These are phyloP conservation scores for Charaxes varanes DNA, from an alignment of 1,140 invertebrate genomes.

Conservation along the genomic window DNA sequence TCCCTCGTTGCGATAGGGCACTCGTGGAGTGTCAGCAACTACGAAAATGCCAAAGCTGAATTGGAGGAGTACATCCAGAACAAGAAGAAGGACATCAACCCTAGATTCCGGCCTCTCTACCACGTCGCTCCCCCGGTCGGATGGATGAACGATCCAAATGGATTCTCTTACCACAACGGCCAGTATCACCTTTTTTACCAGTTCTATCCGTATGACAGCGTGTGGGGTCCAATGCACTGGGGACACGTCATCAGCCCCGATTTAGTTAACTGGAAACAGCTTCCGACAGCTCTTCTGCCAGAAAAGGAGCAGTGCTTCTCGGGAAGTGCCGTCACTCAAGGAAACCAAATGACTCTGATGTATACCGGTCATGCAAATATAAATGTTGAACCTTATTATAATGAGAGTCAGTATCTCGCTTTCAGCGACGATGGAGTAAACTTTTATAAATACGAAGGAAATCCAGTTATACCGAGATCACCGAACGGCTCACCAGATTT, in stretches of 20 bases:
- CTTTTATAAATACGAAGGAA: conserved; percentile 55
- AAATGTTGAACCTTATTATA: conserved; percentile 37
- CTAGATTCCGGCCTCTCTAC: conserved; percentile 42
- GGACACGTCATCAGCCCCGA: conserved; percentile 54
- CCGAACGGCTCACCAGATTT: conserved; percentile 55
- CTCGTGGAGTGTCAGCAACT: conserved; percentile 11
- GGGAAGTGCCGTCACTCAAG: conserved; percentile 50
- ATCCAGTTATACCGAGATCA: conserved; percentile 46
- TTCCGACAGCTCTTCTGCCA: conserved; percentile 61
- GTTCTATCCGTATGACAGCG: conserved; percentile 54
- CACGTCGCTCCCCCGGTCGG: conserved; percentile 53
- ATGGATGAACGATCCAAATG: conserved; percentile 71
- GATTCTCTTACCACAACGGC: conserved; percentile 56
- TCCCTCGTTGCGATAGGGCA: neutral
- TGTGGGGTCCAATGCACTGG: conserved; percentile 64
- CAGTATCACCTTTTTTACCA: conserved; percentile 66
- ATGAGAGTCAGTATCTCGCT: conserved; percentile 59
- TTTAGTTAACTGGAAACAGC: conserved; percentile 54
- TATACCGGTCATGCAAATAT: conserved; percentile 48
- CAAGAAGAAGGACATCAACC: conserved; percentile 40
- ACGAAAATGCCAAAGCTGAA: conserved; percentile 26
- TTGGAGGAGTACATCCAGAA: conserved; percentile 45
- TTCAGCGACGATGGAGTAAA: conserved; percentile 50
- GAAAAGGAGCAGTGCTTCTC: conserved; percentile 63
- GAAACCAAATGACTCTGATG: conserved; percentile 45